Conservation (phyloP, 2,113 vertebrate genomes). For the Leptosomus discolor region DNA sequence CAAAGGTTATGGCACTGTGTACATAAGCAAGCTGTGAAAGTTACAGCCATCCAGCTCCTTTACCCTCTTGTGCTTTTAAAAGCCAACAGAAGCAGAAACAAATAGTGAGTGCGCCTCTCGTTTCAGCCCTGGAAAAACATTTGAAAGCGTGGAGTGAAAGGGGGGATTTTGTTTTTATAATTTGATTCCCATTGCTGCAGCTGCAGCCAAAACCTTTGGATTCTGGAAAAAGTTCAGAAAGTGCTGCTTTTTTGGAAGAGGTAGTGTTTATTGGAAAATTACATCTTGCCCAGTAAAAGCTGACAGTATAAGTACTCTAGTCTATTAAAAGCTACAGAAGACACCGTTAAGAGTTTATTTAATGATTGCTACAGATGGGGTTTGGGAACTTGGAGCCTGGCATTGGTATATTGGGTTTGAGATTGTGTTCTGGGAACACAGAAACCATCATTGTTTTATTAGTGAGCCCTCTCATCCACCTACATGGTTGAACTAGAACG, state of each 20-base stretch:
- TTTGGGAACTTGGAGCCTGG: conserved; percentile 10
- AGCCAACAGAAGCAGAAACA: conserved; percentile 74
- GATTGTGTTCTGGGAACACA: not conserved
- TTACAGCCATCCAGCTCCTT: conserved; percentile 61
- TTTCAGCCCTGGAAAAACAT: conserved; percentile 67
- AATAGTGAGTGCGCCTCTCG: conserved; percentile 47
- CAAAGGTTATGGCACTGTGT: conserved; percentile 69
- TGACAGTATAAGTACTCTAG: conserved; percentile 61
- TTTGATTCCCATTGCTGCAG: conserved; percentile 70
- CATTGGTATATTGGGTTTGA: not conserved
- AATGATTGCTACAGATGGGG: conserved; percentile 46
- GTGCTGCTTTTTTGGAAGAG: conserved; percentile 64
- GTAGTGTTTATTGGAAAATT: conserved; percentile 67
- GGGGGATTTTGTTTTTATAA: conserved; percentile 66
- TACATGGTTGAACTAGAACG: not conserved
- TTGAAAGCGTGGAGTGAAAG: conserved; percentile 63
- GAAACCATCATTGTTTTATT: not conserved
- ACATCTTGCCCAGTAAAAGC: conserved; percentile 67
- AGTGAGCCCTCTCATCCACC: not conserved
- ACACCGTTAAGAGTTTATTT: conserved; percentile 51
- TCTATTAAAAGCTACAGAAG: conserved; percentile 66
- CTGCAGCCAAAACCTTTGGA: conserved; percentile 64
- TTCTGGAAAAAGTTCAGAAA: conserved; percentile 71
- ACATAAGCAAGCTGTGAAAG: conserved; percentile 74
- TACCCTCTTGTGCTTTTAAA: conserved; percentile 62